Evolutionary conservation across 1,140 invertebrate species (phyloP), one percentile per base, ranked within the genome.

Genomic region (Lepidurus apus): DNA sequence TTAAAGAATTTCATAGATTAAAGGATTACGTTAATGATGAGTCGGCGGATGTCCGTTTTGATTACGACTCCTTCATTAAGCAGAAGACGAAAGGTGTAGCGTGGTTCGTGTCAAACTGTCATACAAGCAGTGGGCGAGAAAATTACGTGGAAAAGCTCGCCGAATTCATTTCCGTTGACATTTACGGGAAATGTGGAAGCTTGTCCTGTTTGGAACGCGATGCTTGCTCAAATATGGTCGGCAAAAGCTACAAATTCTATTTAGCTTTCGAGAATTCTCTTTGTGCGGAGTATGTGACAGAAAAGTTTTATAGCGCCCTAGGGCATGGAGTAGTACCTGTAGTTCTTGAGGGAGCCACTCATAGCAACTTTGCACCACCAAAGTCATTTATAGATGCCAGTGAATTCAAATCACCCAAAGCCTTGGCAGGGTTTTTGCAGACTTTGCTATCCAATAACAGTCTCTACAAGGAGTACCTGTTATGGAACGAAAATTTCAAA

Each of bases 61-160:
- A 65, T 65, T 65, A 65, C 21, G 9, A 17, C n/a, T 65, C 53
- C 53, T 65, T 65, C 53, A 65, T 81, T 44, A 76, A 78, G 65
- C 78, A 79, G n/a, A 86, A 87, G 79, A 82, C 81, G 43, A 82
- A 82, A 78, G 42, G 82, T 10, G 84, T 84, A 2, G 85, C 85
- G 13, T 88, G 87, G 87, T 83, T 88, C 76, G 87, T 88, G 0
- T 87, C 86, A 43, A 87, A 89, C 82, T 90, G 89, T 82, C 79
- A 82, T 10, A 84, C 86, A 0, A 45, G 77, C 0, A 85, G 86
- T 79, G 82, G 84, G 17, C 82, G 89, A 43, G 82, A 87, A 81
- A 73, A 81, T n/a, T 88, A 86, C 80, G 87, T 86, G 0, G 76
- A 81, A 73, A 83, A 88, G 80, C 82, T 89, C 4, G 45, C 82